Percentiles rank a stretch among this genome's conserved stretches.
phyloP scores from a whole-genome alignment of 2,888 invertebrate species.

The Microplitis deprimator region DNA sequence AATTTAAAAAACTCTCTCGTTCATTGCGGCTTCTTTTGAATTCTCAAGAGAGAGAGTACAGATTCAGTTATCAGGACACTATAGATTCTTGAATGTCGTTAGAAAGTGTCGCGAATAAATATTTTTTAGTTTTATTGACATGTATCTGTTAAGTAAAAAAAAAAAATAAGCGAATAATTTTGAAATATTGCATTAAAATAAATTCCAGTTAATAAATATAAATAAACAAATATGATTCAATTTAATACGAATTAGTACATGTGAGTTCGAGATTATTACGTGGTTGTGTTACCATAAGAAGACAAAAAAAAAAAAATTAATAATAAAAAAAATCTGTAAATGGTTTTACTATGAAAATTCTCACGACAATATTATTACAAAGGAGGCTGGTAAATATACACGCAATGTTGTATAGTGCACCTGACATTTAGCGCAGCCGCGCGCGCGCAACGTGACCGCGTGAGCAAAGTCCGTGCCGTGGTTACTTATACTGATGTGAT shows the following conservation, averaged over 20 bases:
- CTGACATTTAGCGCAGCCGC: constrained; percentile 40
- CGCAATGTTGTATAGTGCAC: constrained; percentile 31
- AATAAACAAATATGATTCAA: background rate
- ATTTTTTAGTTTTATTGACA: background rate
- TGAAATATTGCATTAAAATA: background rate
- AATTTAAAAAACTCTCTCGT: constrained; percentile 3
- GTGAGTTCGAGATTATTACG: background rate
- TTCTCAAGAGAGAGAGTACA: constrained; percentile 23
- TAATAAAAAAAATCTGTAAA: constrained; percentile 28
- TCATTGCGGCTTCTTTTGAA: background rate
- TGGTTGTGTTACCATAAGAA: background rate
- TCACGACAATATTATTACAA: constrained; percentile 52
- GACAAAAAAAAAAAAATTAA: background rate
- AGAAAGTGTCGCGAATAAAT: constrained; percentile 31
- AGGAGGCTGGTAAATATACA: constrained; percentile 45
- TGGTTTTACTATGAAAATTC: constrained; percentile 32
- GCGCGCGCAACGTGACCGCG: constrained; percentile 17
- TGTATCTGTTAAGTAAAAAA: background rate
- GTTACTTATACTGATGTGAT: background rate
- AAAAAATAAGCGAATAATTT: background rate
- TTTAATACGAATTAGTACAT: background rate
- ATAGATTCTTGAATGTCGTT: constrained; percentile 29
- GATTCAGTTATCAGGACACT: constrained; percentile 11
- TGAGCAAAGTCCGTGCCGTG: constrained; percentile 28
- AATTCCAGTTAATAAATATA: background rate